A percentile compares a stretch with the other conserved stretches of the same genome.
Evolutionary conservation across 2,797 vertebrate genomes (phyloP).

Genomic region (Danio jaintianensis): DNA sequence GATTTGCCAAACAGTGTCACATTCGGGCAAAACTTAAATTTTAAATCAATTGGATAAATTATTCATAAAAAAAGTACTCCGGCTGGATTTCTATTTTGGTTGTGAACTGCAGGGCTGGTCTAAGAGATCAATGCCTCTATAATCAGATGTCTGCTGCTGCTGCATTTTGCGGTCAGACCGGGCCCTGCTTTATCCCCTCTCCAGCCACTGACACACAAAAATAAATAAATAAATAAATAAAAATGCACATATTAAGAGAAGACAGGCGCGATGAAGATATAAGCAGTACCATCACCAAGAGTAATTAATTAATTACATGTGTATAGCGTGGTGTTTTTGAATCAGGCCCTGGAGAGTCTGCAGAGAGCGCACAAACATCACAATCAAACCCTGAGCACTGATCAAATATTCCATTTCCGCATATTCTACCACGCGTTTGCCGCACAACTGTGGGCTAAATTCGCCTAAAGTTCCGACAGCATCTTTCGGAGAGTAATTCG

Average conservation of each 20-base stretch:
- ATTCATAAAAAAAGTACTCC: slow-evolving; percentile 74
- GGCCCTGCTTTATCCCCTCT: slow-evolving; percentile 13
- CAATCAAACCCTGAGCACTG: slow-evolving; percentile 29
- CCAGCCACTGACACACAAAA: background rate
- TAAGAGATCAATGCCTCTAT: slow-evolving; percentile 55
- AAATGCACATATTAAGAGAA: background rate
- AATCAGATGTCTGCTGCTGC: slow-evolving; percentile 41
- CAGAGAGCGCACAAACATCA: slow-evolving; percentile 1
- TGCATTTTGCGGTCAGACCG: slow-evolving; percentile 14
- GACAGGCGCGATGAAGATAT: slow-evolving; percentile 13
- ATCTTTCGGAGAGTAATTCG: slow-evolving; percentile 22
- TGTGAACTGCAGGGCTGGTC: slow-evolving; percentile 63
- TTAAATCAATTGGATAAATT: slow-evolving; percentile 81
- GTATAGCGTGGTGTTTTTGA: slow-evolving; percentile 31
- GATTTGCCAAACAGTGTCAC: slow-evolving; percentile 68
- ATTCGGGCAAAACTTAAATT: slow-evolving; percentile 72
- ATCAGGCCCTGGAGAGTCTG: background rate
- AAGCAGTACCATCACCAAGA: slow-evolving; percentile 19
- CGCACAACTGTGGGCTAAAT: slow-evolving; percentile 21
- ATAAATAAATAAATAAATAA: too few species aligned
- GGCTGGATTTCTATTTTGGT: slow-evolving; percentile 70
- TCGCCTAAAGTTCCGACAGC: slow-evolving; percentile 20
- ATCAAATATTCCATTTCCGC: slow-evolving; percentile 57
- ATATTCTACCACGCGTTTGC: slow-evolving; percentile 18
- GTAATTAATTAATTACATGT: slow-evolving; percentile 48